phyloP scores from a whole-genome alignment of 2,888 invertebrate genomes.

The Tromatobia lineatoria region DNA sequence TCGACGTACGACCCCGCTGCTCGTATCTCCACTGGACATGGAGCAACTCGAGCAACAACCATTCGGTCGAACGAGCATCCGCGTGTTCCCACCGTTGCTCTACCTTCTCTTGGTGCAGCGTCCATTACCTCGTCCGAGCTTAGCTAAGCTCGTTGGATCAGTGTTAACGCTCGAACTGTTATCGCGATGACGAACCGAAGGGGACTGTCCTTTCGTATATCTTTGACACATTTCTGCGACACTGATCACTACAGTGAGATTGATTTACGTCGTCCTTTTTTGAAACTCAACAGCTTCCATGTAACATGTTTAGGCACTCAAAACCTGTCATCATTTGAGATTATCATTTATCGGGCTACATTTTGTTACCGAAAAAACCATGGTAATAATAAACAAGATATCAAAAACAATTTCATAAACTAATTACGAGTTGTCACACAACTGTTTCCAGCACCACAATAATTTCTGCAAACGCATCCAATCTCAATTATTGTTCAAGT shows the following conservation, averaged over 20 bases:
- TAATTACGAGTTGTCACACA: no score
- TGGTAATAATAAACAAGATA: no score
- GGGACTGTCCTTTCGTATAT: conserved; percentile 18
- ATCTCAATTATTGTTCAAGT: background rate
- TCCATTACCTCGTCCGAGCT: conserved; percentile 42
- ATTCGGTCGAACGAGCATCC: conserved; percentile 57
- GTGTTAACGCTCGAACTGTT: conserved; percentile 58
- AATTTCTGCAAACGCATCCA: no score
- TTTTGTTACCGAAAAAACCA: no score
- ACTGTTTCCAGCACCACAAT: no score
- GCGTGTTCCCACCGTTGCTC: conserved; percentile 2
- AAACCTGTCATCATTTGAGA: background rate
- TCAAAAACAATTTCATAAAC: no score
- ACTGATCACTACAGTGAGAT: conserved; percentile 22
- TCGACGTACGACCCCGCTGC: conserved; percentile 50
- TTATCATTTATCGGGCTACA: background rate
- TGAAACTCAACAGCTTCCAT: background rate
- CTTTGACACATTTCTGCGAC: background rate
- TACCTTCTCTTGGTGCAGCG: conserved; percentile 36
- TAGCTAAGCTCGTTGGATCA: conserved; percentile 57
- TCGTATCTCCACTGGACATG: conserved; percentile 56
- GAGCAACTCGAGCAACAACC: conserved; percentile 61
- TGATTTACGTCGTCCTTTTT: background rate
- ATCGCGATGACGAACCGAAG: conserved; percentile 53
- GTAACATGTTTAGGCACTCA: background rate